phyloP scores from a whole-genome alignment of 2,888 invertebrate species.

The Cancer borealis region DNA sequence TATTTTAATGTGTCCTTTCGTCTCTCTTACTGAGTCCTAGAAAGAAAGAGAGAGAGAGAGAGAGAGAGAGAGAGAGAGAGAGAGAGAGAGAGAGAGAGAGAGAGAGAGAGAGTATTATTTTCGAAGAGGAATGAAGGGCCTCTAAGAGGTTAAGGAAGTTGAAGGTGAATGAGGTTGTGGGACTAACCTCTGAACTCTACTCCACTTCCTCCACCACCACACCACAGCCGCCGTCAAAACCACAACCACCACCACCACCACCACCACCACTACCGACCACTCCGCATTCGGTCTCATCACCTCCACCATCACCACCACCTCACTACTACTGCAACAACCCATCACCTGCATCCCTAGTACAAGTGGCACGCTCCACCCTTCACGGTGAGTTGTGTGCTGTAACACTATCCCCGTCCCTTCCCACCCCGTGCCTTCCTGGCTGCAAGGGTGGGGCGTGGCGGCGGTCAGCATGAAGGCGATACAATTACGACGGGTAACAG shows the following conservation, averaged over 20 bases:
- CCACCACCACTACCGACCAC: not conserved
- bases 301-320: not conserved
- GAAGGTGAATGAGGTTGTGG: not conserved
- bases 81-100: conserved; percentile 20
- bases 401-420: not conserved
- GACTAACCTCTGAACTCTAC: not conserved
- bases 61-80: conserved; percentile 20
- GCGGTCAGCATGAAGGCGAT: not conserved
- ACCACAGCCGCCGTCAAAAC: not conserved
- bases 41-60: not conserved
- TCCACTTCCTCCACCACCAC: not conserved
- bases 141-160: not conserved
- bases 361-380: not conserved
- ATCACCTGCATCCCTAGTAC: not conserved
- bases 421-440: not conserved
- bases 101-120: not conserved
- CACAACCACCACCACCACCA: not conserved
- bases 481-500: not conserved
- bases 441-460: not conserved
- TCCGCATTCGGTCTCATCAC: not conserved
- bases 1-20: too few relatives aligned
- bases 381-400: not conserved
- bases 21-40: too few relatives aligned
- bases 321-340: not conserved
- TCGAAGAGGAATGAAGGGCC: not conserved